Evolutionary conservation across 2,113 vertebrate species (phyloP).

Genomic region (Archocentrus centrarchus): DNA sequence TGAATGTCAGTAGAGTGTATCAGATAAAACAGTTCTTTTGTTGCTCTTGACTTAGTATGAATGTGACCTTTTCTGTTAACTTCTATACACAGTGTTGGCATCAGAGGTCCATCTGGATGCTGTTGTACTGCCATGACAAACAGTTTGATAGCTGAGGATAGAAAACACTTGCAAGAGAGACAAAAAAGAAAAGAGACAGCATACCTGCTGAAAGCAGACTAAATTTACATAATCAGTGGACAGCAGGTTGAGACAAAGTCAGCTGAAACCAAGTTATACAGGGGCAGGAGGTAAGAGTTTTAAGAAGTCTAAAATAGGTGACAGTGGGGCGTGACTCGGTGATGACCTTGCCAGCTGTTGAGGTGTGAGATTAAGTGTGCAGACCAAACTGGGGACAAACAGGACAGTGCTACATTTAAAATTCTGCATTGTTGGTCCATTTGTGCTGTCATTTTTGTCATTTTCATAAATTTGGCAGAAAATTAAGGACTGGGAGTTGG

Average conservation of each 20-base stretch:
- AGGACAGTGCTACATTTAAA: background rate
- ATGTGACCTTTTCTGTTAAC: slow-evolving; percentile 6
- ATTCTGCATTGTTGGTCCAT: background rate
- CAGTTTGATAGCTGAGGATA: slow-evolving; percentile 48
- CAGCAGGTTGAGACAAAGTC: slow-evolving; percentile 35
- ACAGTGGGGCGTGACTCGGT: background rate
- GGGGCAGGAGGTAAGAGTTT: slow-evolving; percentile 10
- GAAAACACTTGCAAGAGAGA: slow-evolving; percentile 11
- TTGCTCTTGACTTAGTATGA: background rate
- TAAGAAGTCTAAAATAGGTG: background rate
- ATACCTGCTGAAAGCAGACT: background rate
- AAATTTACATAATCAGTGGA: slow-evolving; percentile 21
- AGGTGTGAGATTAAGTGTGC: background rate
- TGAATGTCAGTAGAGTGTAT: background rate
- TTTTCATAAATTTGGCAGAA: background rate
- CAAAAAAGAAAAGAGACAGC: slow-evolving; percentile 36
- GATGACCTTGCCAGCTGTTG: slow-evolving; percentile 8
- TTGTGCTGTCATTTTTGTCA: background rate
- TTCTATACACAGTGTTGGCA: background rate
- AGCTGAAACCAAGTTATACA: background rate
- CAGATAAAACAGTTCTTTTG: background rate
- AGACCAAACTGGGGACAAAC: background rate
- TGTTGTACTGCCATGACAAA: background rate
- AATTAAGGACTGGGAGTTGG: background rate
- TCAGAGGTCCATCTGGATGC: slow-evolving; percentile 40